These are phyloP conservation scores for Tiliacea citrago DNA, from an alignment of 2,888 invertebrate species.

Conservation along the genomic window DNA sequence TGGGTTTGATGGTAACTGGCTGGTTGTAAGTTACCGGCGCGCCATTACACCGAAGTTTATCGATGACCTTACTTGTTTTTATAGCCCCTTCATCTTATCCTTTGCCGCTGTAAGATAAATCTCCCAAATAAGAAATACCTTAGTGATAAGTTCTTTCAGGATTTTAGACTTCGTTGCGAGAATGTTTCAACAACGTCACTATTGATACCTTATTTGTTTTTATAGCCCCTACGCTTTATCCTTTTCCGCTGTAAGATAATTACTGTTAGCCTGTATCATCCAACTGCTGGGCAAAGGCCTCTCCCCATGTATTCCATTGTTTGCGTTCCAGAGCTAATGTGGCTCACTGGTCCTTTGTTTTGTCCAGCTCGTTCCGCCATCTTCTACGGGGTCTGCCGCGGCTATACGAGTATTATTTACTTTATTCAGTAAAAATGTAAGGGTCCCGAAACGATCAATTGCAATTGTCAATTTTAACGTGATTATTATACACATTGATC, in stretches of 20 bases:
- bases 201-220: not conserved
- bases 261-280: no score
- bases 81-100: not conserved
- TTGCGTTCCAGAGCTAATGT: no score
- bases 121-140: not conserved
- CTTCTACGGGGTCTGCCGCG: no score
- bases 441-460: no score
- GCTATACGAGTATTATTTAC: no score
- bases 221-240: not conserved
- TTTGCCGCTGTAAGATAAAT: conserved; percentile 12
- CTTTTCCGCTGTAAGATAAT: not conserved
- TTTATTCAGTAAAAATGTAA: no score
- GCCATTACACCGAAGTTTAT: conserved; percentile 22
- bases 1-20: conserved; percentile 38
- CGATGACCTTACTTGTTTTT: conserved; percentile 25
- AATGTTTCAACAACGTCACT: conserved; percentile 1
- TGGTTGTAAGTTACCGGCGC: conserved; percentile 1
- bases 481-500: no score
- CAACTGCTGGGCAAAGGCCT: no score
- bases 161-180: not conserved
- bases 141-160: not conserved
- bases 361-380: no score
- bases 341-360: no score
- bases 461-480: no score
- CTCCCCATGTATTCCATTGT: no score